Evolutionary conservation across 2,888 invertebrate genomes (phyloP).

Genomic region (Balanococcus diminutus): DNA sequence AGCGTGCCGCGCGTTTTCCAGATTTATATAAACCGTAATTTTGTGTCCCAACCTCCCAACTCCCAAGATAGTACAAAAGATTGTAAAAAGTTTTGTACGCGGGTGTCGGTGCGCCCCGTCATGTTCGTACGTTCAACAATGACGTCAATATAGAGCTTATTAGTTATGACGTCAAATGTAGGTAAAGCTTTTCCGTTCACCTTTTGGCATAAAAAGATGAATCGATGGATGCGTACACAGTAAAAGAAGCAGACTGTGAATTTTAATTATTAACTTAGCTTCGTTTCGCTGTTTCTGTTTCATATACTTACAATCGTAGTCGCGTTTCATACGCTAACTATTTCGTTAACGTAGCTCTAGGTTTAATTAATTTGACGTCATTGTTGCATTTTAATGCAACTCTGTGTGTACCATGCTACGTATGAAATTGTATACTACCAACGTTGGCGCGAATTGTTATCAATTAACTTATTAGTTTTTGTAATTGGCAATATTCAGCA

Average conservation of each 20-base stretch:
- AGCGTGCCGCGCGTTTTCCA: not conserved
- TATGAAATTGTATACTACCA: not conserved
- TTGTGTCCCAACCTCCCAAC: too few species aligned
- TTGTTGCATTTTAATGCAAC: conserved; percentile 19
- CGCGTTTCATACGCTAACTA: not conserved
- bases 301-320: too few species aligned
- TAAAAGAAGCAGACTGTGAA: not conserved
- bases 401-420: not conserved
- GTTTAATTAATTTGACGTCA: not conserved
- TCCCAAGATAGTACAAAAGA: not conserved
- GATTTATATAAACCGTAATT: not conserved
- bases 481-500: conserved; percentile 4
- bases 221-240: not conserved
- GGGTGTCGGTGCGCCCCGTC: not conserved
- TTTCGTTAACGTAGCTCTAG: not conserved
- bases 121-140: not conserved
- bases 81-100: not conserved
- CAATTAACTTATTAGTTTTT: conserved; percentile 26
- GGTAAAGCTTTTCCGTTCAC: conserved; percentile 10
- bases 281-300: not conserved
- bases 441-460: not conserved
- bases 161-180: conserved; percentile 27
- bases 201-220: conserved; percentile 10
- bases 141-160: conserved; percentile 28
- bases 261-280: not conserved